These are phyloP conservation scores for Linnaemya vulpina DNA, from an alignment of 2,888 invertebrate species.

Conservation along the genomic window DNA sequence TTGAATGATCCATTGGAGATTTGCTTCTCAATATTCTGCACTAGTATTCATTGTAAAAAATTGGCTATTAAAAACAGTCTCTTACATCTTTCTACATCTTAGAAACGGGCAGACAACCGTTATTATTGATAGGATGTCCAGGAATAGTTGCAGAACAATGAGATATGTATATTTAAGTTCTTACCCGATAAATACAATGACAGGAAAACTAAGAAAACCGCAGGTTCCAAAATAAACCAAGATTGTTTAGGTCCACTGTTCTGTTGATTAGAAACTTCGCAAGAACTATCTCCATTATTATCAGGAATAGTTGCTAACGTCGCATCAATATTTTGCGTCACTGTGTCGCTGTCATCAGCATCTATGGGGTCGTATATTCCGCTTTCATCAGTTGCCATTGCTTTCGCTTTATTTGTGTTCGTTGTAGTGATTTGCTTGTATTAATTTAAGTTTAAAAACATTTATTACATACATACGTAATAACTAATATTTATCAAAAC, in stretches of 20 bases:
- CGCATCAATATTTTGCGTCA: conserved; percentile 68
- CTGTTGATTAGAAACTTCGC: neutral
- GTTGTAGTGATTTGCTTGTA: neutral
- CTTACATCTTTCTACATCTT: too few relatives aligned
- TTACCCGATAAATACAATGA: conserved; percentile 80
- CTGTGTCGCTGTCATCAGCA: conserved; percentile 14
- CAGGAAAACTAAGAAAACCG: conserved; percentile 80
- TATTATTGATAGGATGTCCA: too few relatives aligned
- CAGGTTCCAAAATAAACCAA: conserved; percentile 81
- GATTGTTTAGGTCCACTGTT: conserved; percentile 63
- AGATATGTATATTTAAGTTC: conserved; percentile 6
- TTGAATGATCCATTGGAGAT: too few relatives aligned
- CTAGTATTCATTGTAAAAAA: too few relatives aligned
- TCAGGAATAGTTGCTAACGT: conserved; percentile 33
- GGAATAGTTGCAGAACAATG: too few relatives aligned
- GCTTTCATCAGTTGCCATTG: conserved; percentile 75
- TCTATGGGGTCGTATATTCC: conserved; percentile 73
- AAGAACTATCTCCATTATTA: neutral
- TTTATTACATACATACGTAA: neutral
- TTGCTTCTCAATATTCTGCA: neutral
- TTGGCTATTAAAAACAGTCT: too few relatives aligned
- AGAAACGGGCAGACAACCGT: too few relatives aligned
- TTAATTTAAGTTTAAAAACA: neutral
- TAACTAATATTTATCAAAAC: too few relatives aligned
- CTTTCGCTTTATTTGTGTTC: neutral